These are phyloP conservation scores for Psephotus haematonotus DNA, from an alignment of 2,113 vertebrate genomes.

Conservation along the genomic window DNA sequence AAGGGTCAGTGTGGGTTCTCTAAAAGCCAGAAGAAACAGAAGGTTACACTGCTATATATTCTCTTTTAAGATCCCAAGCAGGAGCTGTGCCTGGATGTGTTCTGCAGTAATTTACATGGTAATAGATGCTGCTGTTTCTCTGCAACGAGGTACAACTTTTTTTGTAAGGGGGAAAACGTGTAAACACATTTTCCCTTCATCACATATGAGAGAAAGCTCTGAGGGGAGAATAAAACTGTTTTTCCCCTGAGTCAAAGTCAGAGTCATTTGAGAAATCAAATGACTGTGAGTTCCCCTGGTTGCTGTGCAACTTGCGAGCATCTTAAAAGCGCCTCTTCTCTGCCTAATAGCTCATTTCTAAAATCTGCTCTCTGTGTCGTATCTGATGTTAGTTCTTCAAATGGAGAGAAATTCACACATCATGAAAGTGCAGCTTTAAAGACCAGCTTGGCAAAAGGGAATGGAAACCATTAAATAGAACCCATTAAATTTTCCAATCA, in stretches of 20 bases:
- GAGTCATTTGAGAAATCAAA: conserved; percentile 64
- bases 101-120: conserved; percentile 26
- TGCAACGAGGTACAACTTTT: not conserved
- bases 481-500: conserved; percentile 30
- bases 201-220: conserved; percentile 35
- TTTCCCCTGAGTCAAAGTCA: conserved; percentile 54
- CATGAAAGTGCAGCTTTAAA: conserved; percentile 46
- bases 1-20: not conserved
- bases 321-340: conserved; percentile 32
- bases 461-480: not conserved
- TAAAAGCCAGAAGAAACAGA: not conserved
- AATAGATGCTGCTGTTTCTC: conserved; percentile 1
- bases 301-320: conserved; percentile 57
- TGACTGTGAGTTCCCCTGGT: conserved; percentile 41
- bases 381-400: conserved; percentile 56
- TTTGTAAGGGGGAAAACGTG: not conserved
- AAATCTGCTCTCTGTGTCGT: conserved; percentile 31
- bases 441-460: conserved; percentile 23
- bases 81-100: not conserved
- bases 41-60: not conserved
- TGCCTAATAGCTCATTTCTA: conserved; percentile 57
- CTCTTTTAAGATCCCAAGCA: not conserved
- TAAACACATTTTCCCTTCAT: conserved; percentile 59
- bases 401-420: conserved; percentile 55
- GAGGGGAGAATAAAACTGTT: conserved; percentile 47